Percentiles rank a stretch among this genome's conserved stretches.
Conservation (phyloP, 2,113 vertebrate genomes). For the Candoia aspera region DNA sequence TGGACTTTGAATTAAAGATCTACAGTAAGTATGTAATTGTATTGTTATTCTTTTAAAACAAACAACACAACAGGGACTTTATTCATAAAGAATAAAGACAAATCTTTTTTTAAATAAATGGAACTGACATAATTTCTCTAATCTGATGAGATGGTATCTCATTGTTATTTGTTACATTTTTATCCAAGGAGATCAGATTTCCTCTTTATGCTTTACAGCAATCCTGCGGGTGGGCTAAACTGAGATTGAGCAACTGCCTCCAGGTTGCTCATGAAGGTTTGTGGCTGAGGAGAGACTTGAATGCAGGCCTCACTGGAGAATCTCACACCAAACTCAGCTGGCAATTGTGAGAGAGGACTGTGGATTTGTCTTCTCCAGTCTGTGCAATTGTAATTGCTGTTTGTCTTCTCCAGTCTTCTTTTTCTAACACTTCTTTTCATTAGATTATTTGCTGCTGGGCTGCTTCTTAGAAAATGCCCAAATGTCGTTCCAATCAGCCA, state of each 20-base stretch:
- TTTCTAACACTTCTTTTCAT: not conserved
- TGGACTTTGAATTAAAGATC: not conserved
- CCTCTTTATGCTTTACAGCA: not conserved
- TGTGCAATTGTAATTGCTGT: not conserved
- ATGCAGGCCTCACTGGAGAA: not conserved
- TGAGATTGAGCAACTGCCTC: not conserved
- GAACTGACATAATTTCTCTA: not conserved
- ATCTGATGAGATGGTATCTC: not conserved
- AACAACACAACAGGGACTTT: not conserved
- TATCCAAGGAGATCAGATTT: not conserved
- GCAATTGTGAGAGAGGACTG: not conserved
- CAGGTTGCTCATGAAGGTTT: not conserved
- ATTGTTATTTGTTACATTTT: not conserved
- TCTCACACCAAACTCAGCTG: not conserved
- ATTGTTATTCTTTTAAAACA: not conserved
- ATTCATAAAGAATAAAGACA: not conserved
- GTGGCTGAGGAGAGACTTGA: not conserved
- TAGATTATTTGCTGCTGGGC: not conserved
- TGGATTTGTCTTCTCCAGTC: not conserved
- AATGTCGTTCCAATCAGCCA: not conserved
- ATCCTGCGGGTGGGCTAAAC: not conserved
- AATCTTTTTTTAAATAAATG: not conserved
- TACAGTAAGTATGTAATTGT: not conserved
- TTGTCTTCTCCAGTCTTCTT: not conserved
- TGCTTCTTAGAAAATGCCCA: not conserved